Evolutionary conservation across 1,140 invertebrate species (phyloP), one percentile per base, ranked within the genome.

Genomic region (Conus ventricosus): DNA sequence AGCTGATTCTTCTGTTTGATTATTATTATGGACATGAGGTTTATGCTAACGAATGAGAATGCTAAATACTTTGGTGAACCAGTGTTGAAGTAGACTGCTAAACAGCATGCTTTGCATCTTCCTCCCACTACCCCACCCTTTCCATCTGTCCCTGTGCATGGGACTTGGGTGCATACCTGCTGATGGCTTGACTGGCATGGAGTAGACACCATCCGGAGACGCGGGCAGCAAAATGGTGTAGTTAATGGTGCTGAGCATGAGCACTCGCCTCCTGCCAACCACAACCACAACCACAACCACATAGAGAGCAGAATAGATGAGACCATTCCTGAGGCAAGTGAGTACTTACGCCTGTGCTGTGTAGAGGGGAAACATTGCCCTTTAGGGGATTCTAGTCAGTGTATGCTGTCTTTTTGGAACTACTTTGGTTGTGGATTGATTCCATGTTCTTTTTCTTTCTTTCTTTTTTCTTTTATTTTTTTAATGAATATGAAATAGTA

Each of bases 291-390:
- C 83, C 88, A 71, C 55, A 80, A 89, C 86, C 82, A 78, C 76
- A 90, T 91, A 88, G 90, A 90, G 84, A 88, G 81, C 88, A 88
- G 90, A 54, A 90, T 91, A 80, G 89, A 90, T n/a, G 91, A 91
- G 83, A 85, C 89, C 51, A 91, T 91, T 53, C 91, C 91, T 57
- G 91, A 91, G 88, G 91, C 89, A 63, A 91, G 91, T 91, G 88
- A 90, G 91, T 90, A 88, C 54, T 75, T 15, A 20, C 11, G 13
- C 82, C n/a, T 75, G 71, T 25, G 13, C 39, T 39, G 39, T 39
- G 39, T 39, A 39, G 39, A 39, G 39, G 39, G 39, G 39, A 39
- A 1, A 39, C 39, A 39, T 39, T n/a, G 3, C 39, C 39, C 39
- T 39, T 39, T 39, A 39, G 39, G 3, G 39, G 3, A 39, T 39